A percentile compares a stretch with the other conserved stretches of the same genome.
phyloP scores from a whole-genome alignment of 2,888 invertebrate genomes.

The Zelleria hepariella region DNA sequence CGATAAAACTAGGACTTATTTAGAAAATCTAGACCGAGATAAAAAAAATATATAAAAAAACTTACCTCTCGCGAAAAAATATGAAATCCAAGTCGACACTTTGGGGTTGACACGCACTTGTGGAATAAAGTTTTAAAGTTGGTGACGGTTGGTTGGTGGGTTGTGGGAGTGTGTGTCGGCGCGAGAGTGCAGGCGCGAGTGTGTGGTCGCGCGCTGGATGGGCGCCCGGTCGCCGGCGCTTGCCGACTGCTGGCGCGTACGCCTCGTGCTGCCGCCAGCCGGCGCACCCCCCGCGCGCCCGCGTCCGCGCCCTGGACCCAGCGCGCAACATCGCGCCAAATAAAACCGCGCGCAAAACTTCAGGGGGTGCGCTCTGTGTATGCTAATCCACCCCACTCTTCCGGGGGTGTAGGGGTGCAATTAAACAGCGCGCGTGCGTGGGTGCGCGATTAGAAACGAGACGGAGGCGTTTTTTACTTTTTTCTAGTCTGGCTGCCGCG shows the following conservation, averaged over 20 bases:
- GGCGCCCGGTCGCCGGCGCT: constrained; percentile 57
- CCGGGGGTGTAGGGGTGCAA: constrained; percentile 66
- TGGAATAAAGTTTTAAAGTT: neutral
- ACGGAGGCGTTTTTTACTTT: constrained; percentile 65
- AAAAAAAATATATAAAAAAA: no score
- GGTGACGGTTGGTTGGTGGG: neutral
- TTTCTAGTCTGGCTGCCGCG: constrained; percentile 57
- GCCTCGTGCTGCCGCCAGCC: constrained; percentile 55
- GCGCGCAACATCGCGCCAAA: constrained; percentile 42
- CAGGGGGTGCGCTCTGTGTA: constrained; percentile 56
- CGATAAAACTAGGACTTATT: constrained; percentile 35
- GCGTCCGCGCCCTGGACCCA: constrained; percentile 12
- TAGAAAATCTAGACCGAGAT: constrained; percentile 1
- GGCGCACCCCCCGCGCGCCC: constrained; percentile 22
- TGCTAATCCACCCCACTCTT: constrained; percentile 69
- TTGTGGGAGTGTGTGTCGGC: constrained; percentile 8
- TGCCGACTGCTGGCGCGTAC: constrained; percentile 65
- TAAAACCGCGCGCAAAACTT: constrained; percentile 61
- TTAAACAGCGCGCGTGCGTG: constrained; percentile 71
- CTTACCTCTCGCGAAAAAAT: constrained; percentile 18
- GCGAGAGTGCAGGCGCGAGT: constrained; percentile 10
- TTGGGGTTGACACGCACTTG: neutral
- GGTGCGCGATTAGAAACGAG: constrained; percentile 69
- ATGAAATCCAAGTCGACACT: constrained; percentile 1
- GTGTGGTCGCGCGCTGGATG: constrained; percentile 34